Percentiles rank a stretch among this genome's conserved stretches.
Evolutionary conservation across 1,140 invertebrate genomes (phyloP).

Genomic region (Panulirus ornatus): DNA sequence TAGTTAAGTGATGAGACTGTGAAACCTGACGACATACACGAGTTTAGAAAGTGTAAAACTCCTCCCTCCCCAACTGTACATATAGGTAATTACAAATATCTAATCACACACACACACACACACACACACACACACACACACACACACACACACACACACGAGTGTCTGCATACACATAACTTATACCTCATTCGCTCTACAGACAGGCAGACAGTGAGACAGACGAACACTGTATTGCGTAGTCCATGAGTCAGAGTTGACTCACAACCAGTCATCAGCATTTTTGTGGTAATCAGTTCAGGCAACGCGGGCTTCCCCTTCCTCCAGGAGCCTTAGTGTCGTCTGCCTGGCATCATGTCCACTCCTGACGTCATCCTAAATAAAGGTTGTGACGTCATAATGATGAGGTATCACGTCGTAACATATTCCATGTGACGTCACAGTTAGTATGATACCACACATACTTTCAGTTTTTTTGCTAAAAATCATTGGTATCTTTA

Average conservation of each 20-base stretch:
- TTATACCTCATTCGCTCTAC: too few species aligned
- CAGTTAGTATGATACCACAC: background rate
- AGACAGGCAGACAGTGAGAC: background rate
- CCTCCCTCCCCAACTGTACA: too few species aligned
- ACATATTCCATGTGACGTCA: constrained; percentile 8
- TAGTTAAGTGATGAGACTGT: too few species aligned
- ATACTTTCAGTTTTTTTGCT: too few species aligned
- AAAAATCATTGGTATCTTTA: too few species aligned
- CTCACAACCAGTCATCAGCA: constrained; percentile 29
- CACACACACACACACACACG: too few species aligned
- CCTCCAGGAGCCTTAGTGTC: background rate
- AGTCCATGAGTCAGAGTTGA: constrained; percentile 30
- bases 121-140: too few species aligned
- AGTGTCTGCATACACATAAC: too few species aligned
- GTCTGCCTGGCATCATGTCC: background rate
- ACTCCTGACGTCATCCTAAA: constrained; percentile 12
- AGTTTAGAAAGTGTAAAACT: too few species aligned
- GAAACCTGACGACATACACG: too few species aligned
- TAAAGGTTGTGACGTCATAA: background rate
- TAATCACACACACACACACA: too few species aligned
- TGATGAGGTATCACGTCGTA: background rate
- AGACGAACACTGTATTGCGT: background rate
- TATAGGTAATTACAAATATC: too few species aligned
- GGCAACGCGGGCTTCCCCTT: constrained; percentile 8
- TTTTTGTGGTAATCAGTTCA: constrained; percentile 39